Conservation (phyloP, 2,113 vertebrate genomes). For the Sturnus vulgaris region DNA sequence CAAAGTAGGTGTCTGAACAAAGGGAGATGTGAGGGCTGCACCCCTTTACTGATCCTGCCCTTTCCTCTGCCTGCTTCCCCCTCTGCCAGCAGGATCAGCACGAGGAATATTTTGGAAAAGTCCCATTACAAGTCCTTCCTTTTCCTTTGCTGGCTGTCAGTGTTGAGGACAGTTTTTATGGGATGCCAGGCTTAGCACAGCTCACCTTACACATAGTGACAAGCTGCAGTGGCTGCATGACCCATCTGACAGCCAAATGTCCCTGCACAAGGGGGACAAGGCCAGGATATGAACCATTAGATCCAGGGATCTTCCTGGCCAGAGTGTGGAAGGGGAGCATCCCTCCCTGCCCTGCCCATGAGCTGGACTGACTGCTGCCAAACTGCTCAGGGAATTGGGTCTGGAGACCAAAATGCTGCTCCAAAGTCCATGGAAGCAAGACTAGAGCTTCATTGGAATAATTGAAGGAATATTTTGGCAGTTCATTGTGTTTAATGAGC, state of each 20-base stretch:
- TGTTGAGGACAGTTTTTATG: not conserved
- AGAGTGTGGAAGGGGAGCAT: not conserved
- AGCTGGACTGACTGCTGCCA: not conserved
- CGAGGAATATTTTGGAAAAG: not conserved
- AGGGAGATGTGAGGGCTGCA: not conserved
- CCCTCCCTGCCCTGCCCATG: not conserved
- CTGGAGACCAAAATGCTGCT: not conserved
- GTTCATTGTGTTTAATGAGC: not conserved
- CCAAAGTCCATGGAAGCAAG: not conserved
- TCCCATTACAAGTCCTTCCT: not conserved
- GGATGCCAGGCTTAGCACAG: not conserved
- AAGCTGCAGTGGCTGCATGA: not conserved
- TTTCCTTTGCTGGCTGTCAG: not conserved
- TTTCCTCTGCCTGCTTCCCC: not conserved
- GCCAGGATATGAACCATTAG: not conserved
- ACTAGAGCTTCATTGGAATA: fast-evolving
- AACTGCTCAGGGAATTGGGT: not conserved
- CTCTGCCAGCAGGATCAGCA: not conserved
- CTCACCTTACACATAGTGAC: not conserved
- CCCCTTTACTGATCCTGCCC: not conserved
- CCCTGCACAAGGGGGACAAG: not conserved
- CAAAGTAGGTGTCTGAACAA: not conserved
- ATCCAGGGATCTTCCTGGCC: not conserved
- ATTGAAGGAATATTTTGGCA: not conserved
- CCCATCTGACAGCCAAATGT: not conserved